Evolutionary conservation across 1,140 invertebrate genomes (phyloP), one percentile per base, ranked within the genome.

Genomic region (Semibalanus balanoides): DNA sequence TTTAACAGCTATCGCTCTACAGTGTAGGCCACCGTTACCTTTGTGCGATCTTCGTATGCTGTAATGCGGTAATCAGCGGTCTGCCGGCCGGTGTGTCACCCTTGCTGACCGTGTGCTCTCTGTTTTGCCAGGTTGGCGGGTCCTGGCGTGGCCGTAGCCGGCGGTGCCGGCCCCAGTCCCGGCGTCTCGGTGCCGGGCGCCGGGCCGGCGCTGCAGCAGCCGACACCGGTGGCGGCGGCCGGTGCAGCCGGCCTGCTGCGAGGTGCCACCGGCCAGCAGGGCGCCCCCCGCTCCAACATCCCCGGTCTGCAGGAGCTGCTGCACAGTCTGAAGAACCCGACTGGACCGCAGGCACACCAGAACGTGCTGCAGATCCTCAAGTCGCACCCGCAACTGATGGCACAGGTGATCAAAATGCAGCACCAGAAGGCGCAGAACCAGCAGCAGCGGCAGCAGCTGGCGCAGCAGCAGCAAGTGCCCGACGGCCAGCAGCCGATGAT

Each of bases 351-450:
- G 80, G 94, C 96, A 82, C 95, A 98, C 81, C 90, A 93, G 81
- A 92, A 96, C 85, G 81, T 98, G 75, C 86, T 97, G 35, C 89
- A 91, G 80, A 96, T 98, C 81, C 88, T 98, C 73, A 97, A 96
- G 84, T 91, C 91, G 74, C 96, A 98, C 87, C 96, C 96, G 73
- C 93, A 93, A 77, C 86, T 98, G 25, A 98, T 98, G 95, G 95
- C 96, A 75, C 94, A 95, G 74, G 96, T 97, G 82, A 95, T 98
- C 75, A 96, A 96, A 84, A 93, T 96, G 84, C 87, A 93, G 83
- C 90, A 93, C 86, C 88, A 79, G 31, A 82, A 82, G 72, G 82
- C 84, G 76, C 82, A 83, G 74, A 79, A 80, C 74, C 81, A 81
- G 64, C 80, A 81, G 74, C 80, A 81, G 74, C 80, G 78, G 64